Evolutionary conservation across 2,797 vertebrate species (phyloP).

Genomic region (Eulemur rubriventer): DNA sequence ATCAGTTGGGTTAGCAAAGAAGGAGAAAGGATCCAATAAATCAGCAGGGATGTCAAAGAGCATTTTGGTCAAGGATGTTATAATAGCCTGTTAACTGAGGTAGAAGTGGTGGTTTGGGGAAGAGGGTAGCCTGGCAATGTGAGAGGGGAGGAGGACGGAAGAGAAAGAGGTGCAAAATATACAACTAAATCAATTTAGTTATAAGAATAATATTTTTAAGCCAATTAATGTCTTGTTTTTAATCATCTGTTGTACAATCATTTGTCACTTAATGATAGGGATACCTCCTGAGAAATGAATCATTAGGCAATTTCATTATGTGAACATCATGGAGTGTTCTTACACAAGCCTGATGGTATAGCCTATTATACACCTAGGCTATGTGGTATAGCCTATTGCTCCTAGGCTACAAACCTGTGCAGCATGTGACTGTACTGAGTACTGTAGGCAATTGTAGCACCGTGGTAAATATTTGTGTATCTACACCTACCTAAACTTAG

Average conservation of each 20-base stretch:
- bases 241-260: background rate
- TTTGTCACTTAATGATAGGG: background rate
- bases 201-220: background rate
- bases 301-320: background rate
- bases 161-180: background rate
- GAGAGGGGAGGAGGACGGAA: background rate
- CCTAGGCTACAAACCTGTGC: background rate
- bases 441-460: background rate
- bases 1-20: background rate
- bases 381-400: background rate
- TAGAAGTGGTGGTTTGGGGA: background rate
- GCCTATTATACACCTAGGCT: background rate
- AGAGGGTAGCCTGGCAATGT: background rate
- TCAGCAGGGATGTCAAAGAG: slow-evolving; percentile 3
- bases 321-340: background rate
- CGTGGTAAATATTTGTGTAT: background rate
- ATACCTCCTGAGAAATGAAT: background rate
- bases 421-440: background rate
- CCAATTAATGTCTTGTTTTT: background rate
- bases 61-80: background rate
- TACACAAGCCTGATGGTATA: background rate
- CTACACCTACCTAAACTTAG: background rate
- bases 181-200: background rate
- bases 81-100: background rate
- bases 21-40: background rate